These are phyloP conservation scores for Nemotelus nigrinus DNA, from an alignment of 2,888 invertebrate genomes.

Conservation along the genomic window DNA sequence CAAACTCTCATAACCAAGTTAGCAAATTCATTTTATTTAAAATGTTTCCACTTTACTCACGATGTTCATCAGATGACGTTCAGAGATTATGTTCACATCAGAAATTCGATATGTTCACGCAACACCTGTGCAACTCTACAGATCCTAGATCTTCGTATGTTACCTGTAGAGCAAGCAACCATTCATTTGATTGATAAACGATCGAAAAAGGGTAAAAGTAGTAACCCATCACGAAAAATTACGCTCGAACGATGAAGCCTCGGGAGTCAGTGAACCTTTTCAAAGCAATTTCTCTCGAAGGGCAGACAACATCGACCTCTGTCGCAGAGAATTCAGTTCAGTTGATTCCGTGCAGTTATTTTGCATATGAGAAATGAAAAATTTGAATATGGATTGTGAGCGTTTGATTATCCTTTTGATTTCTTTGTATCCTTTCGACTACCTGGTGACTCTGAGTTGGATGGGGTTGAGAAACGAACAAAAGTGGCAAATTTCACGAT, in stretches of 20 bases:
- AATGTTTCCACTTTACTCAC: constrained; percentile 4
- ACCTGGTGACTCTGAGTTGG: constrained; percentile 17
- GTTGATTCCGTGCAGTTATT: constrained; percentile 4
- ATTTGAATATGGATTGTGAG: constrained; percentile 45
- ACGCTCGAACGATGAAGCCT: constrained; percentile 11
- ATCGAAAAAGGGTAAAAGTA: constrained; percentile 40
- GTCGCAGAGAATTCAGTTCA: neutral
- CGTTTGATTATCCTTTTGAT: constrained; percentile 47
- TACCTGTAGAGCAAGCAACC: constrained; percentile 27
- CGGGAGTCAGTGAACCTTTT: constrained; percentile 42
- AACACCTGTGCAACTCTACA: constrained; percentile 37
- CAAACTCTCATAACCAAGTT: neutral
- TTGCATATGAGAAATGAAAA: constrained; percentile 39
- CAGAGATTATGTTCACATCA: neutral
- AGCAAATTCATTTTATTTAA: neutral
- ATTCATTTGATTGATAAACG: constrained; percentile 39
- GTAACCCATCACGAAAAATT: neutral
- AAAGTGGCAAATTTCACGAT: constrained; percentile 26
- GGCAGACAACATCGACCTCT: too few species aligned
- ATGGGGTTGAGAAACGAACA: constrained; percentile 10
- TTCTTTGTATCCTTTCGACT: constrained; percentile 41
- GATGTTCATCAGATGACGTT: constrained; percentile 31
- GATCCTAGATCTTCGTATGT: constrained; percentile 16
- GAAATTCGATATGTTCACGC: neutral
- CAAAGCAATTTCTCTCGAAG: neutral